Conservation (phyloP, 2,797 vertebrate species). For the Gadopsis bispinosus region DNA sequence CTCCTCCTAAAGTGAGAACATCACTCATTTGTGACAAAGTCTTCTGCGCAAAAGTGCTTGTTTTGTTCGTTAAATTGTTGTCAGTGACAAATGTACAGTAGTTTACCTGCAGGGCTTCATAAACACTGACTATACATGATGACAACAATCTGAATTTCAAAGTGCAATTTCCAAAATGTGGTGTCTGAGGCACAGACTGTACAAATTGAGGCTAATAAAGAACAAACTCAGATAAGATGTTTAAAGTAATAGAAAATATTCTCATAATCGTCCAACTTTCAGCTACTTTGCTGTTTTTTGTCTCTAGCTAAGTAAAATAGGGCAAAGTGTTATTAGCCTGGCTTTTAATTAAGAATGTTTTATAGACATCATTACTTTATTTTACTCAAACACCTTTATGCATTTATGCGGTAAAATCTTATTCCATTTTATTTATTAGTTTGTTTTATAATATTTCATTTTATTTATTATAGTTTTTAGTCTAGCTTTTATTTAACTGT, state of each 20-base stretch:
- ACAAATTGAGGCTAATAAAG: neutral
- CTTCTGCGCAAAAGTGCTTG: neutral
- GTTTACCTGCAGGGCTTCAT: conserved; percentile 39
- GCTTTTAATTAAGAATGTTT: too few relatives aligned
- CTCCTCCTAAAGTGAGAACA: conserved; percentile 40
- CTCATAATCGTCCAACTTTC: conserved; percentile 20
- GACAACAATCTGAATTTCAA: conserved; percentile 7
- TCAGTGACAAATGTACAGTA: conserved; percentile 31
- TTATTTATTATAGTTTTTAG: too few relatives aligned
- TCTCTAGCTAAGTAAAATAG: neutral
- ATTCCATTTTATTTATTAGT: too few relatives aligned
- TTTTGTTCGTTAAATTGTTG: conserved; percentile 35
- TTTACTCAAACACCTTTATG: too few relatives aligned
- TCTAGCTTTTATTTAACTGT: too few relatives aligned
- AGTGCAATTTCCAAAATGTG: conserved; percentile 1
- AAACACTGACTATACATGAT: neutral
- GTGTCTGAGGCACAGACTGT: conserved; percentile 23
- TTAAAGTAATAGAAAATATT: conserved; percentile 26
- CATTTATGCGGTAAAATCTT: too few relatives aligned
- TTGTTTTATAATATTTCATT: too few relatives aligned
- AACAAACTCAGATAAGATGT: conserved; percentile 19
- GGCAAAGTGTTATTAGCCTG: neutral
- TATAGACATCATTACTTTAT: too few relatives aligned
- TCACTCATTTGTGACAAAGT: conserved; percentile 30
- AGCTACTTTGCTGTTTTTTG: conserved; percentile 4